phyloP scores from a whole-genome alignment of 2,797 vertebrate species.

The Chrysocyon brachyurus region DNA sequence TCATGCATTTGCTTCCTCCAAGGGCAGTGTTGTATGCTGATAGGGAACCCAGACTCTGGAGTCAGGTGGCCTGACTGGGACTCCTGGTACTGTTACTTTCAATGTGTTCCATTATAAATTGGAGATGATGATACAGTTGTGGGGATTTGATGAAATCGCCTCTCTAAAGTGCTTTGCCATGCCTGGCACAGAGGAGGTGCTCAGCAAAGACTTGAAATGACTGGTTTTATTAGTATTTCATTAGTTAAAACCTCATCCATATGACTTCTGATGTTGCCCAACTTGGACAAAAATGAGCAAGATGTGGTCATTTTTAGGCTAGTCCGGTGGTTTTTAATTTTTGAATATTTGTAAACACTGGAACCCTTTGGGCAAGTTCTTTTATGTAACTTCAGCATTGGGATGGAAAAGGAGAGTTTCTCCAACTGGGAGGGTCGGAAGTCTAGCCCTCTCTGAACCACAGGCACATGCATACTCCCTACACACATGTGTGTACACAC shows the following conservation, averaged over 20 bases:
- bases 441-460: neutral
- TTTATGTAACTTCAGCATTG: neutral
- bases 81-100: neutral
- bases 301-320: neutral
- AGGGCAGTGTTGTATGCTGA: neutral
- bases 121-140: neutral
- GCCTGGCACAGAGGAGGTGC: neutral
- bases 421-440: neutral
- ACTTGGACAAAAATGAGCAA: neutral
- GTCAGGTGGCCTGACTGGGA: neutral
- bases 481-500: fast-evolving
- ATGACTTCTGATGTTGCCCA: neutral
- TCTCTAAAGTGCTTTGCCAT: neutral
- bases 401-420: neutral
- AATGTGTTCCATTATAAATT: neutral
- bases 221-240: neutral
- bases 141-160: neutral
- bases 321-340: neutral
- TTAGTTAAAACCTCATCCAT: neutral
- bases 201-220: neutral
- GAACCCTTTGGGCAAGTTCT: neutral
- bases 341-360: neutral
- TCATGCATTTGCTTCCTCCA: neutral
- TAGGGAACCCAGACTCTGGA: neutral
- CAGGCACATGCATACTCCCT: too few relatives aligned